A percentile compares a stretch with the other conserved stretches of the same genome.
Conservation (phyloP, 2,888 invertebrate species). For the Spisula subtruncata region DNA sequence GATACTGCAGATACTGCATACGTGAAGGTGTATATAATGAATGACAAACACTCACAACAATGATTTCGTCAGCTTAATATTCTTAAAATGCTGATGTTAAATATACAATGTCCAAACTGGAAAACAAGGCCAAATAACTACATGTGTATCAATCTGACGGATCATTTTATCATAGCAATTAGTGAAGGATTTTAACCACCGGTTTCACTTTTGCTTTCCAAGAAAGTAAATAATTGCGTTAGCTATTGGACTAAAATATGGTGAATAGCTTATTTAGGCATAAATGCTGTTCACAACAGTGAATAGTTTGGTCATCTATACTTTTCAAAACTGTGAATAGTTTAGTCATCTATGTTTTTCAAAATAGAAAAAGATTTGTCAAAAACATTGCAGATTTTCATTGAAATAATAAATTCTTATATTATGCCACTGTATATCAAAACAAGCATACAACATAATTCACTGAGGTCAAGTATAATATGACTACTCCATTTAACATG, state of each 20-base stretch:
- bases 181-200: no score
- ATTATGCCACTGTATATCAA: neutral
- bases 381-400: neutral
- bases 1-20: neutral
- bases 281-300: no score
- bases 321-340: no score
- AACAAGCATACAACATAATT: neutral
- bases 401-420: neutral
- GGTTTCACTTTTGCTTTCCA: no score
- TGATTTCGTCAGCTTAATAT: neutral
- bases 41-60: neutral
- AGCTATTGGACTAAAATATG: no score
- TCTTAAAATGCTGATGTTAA: neutral
- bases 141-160: no score
- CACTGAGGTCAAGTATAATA: neutral
- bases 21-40: neutral
- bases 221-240: no score
- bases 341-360: no score
- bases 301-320: no score
- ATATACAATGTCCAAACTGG: neutral
- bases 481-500: neutral
- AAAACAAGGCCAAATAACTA: neutral
- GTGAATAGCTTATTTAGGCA: no score
- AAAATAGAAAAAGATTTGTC: no score
- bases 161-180: no score